A percentile compares a stretch with the other conserved stretches of the same genome.
These are phyloP conservation scores for Atrina japonica DNA, from an alignment of 2,888 invertebrate genomes.

Conservation along the genomic window DNA sequence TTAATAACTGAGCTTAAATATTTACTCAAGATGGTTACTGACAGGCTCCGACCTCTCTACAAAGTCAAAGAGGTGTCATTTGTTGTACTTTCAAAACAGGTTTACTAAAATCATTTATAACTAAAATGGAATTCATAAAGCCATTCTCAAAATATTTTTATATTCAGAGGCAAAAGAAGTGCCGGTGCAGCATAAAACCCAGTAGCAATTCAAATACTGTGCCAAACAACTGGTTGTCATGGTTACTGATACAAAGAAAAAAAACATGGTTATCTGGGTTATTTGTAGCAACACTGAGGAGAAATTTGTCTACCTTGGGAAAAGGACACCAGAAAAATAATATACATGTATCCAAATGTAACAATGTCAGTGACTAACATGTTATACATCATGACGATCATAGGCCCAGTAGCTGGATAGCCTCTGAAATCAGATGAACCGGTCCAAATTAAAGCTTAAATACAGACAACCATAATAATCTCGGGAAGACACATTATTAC, in stretches of 20 bases:
- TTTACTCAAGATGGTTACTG: too few species aligned
- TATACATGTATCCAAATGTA: conserved; percentile 95
- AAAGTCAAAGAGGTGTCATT: not conserved
- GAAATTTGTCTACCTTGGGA: conserved; percentile 88
- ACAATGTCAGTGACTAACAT: conserved; percentile 99
- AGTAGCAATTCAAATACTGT: too few species aligned
- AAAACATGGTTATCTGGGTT: not conserved
- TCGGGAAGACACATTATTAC: not conserved
- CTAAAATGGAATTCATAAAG: too few species aligned
- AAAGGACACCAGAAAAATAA: conserved; percentile 83
- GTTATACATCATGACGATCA: conserved; percentile 99
- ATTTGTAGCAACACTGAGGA: not conserved
- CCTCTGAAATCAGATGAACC: conserved; percentile 85
- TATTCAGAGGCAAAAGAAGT: too few species aligned
- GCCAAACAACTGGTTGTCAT: too few species aligned
- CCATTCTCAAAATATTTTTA: too few species aligned
- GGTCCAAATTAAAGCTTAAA: too few species aligned
- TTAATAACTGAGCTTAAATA: too few species aligned
- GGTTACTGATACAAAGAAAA: not conserved
- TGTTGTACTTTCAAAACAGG: not conserved
- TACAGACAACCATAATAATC: not conserved
- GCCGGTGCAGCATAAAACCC: too few species aligned
- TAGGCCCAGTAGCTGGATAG: conserved; percentile 96
- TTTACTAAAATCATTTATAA: too few species aligned
- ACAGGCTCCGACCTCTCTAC: too few species aligned